Percentiles rank a stretch among this genome's conserved stretches.
phyloP scores from a whole-genome alignment of 2,888 invertebrate genomes.

The Asteroscopus sphinx region DNA sequence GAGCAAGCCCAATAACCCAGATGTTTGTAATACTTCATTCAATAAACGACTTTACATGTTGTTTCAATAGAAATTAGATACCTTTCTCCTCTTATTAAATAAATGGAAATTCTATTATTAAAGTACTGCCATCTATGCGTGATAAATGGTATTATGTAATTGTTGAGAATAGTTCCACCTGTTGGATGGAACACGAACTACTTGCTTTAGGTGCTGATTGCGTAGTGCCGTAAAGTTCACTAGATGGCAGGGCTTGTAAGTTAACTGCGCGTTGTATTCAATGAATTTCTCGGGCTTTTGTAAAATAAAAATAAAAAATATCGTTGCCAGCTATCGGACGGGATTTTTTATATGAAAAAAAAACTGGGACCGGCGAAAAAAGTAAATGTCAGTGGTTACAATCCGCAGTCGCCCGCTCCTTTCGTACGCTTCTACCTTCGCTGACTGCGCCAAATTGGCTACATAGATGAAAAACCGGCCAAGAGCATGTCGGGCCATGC shows the following conservation, averaged over 20 bases:
- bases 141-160: conserved; percentile 17
- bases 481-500: too few species aligned
- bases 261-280: not conserved
- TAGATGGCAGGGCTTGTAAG: conserved; percentile 43
- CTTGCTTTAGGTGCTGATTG: conserved; percentile 2
- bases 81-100: conserved; percentile 50
- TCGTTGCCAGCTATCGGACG: too few species aligned
- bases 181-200: conserved; percentile 37
- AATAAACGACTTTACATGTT: conserved; percentile 64
- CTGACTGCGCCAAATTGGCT: too few species aligned
- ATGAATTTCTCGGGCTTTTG: not conserved
- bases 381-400: too few species aligned
- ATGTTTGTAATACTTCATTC: conserved; percentile 64
- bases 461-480: too few species aligned
- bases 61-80: conserved; percentile 43
- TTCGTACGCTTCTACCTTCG: too few species aligned
- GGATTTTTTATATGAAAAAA: too few species aligned
- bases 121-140: conserved; percentile 64
- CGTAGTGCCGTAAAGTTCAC: conserved; percentile 8
- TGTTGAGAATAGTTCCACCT: conserved; percentile 57
- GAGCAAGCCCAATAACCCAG: conserved; percentile 82
- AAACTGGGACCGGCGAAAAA: too few species aligned
- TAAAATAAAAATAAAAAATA: too few species aligned
- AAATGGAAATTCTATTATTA: conserved; percentile 11
- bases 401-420: too few species aligned